Conservation (phyloP, 2,113 vertebrate species). For the Struthidea cinerea region DNA sequence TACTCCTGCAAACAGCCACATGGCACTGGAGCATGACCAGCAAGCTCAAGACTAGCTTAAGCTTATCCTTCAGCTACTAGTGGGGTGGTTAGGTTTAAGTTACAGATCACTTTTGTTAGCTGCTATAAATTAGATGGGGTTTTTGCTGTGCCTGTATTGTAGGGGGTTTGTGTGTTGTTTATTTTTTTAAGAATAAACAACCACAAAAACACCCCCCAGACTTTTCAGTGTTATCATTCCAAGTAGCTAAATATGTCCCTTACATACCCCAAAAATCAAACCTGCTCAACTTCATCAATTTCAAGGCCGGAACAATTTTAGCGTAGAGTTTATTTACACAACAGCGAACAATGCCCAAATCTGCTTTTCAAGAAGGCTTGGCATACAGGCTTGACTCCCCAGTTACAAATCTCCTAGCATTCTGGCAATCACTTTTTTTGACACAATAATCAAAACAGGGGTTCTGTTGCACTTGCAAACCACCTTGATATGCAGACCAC, state of each 20-base stretch:
- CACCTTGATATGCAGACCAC: background rate
- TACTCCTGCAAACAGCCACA: background rate
- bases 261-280: background rate
- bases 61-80: background rate
- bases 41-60: background rate
- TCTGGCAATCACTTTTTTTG: background rate
- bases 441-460: background rate
- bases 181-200: background rate
- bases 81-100: background rate
- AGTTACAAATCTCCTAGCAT: background rate
- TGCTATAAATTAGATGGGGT: background rate
- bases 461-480: background rate
- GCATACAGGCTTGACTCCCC: background rate
- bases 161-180: rapidly evolving
- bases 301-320: background rate
- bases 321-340: background rate
- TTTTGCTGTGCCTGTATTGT: background rate
- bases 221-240: background rate
- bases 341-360: background rate
- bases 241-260: background rate
- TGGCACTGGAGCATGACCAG: background rate
- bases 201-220: rapidly evolving
- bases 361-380: background rate
- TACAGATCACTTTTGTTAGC: background rate
- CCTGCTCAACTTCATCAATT: background rate